Evolutionary conservation across 2,113 vertebrate species (phyloP), one percentile per base, ranked within the genome.

Genomic region (Sinocyclocheilus anophthalmus): DNA sequence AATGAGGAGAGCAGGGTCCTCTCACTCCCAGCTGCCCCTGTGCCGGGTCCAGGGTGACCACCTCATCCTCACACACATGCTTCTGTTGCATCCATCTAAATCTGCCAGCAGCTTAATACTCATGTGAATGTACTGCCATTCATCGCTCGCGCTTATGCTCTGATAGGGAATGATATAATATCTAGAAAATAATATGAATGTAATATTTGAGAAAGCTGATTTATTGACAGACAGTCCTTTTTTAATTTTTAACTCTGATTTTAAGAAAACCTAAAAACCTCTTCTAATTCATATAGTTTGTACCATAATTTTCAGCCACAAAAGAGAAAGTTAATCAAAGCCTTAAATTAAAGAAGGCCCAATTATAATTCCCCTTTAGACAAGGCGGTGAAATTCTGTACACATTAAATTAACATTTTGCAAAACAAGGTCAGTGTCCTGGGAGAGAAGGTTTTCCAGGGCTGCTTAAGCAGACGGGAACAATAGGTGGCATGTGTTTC

Each of bases 1-100:
- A 98, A 98, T 98, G 96, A 99, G 96, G 95, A 94, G 92, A 92
- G 95, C 94, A 96, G 95, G 96, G 95, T 94, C 94, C 93, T 96
- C 94, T 78, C 92, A 93, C 92, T 91, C 93, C 94, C 96, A 96
- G 96, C 95, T 96, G 95, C 95, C 92, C 94, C 92, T 85, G 95
- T 94, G 95, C 94, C 93, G 93, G 95, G 93, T 95, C 95, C 94
- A 90, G n/a, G 93, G 95, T 96, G 94, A 96, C 94, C 94, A 95
- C 94, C 95, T 96, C 96, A 96, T 96, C 81, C 76, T 90, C 89
- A 90, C 89, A 88, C 89, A 91, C 89, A 88, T 88, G 80, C 73
- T 50, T 83, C 80, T 76, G 42, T 81, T 69, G 81, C 67, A 55
- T 76, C 45, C 61, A 42, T 67, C 72, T 76, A 45, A 77, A 76